A percentile compares a stretch with the other conserved stretches of the same genome.
phyloP scores from a whole-genome alignment of 2,797 vertebrate genomes.

The Sebastes ruberrimus region DNA sequence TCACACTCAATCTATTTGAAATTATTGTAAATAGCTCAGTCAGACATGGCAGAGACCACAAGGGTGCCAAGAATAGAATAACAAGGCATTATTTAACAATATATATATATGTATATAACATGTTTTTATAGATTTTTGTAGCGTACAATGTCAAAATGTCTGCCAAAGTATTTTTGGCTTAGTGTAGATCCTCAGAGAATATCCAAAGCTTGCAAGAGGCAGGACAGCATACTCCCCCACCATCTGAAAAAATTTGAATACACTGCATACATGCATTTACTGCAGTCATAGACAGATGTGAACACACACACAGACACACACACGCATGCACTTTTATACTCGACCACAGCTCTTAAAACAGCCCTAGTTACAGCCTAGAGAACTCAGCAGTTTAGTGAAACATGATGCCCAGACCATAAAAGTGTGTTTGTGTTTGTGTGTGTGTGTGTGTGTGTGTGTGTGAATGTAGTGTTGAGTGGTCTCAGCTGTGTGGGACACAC shows the following conservation, averaged over 20 bases:
- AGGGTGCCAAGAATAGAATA: conserved; percentile 12
- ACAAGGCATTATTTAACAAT: not conserved
- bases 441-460: conserved; percentile 19
- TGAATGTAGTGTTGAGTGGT: conserved; percentile 72
- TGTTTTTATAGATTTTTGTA: not conserved
- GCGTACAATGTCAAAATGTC: conserved; percentile 8
- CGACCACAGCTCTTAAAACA: conserved; percentile 70
- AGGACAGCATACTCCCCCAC: conserved; percentile 2
- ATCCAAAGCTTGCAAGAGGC: conserved; percentile 18
- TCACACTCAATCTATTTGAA: not conserved
- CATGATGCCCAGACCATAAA: conserved; percentile 70
- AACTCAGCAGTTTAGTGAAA: conserved; percentile 79
- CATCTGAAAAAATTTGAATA: conserved; percentile 38
- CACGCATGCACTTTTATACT: conserved; percentile 38
- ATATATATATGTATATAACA: not conserved
- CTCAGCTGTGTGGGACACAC: conserved; percentile 79
- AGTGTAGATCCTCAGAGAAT: conserved; percentile 7
- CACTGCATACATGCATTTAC: conserved; percentile 24
- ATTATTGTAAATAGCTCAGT: conserved; percentile 3
- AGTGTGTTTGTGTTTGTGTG: conserved; percentile 28
- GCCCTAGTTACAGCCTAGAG: conserved; percentile 61
- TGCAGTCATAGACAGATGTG: conserved; percentile 33
- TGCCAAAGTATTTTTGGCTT: not conserved
- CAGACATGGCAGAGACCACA: not conserved
- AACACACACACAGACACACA: conserved; percentile 16